A percentile compares a stretch with the other conserved stretches of the same genome.
Conservation (phyloP, 1,140 invertebrate species). For the Radopholus similis region DNA sequence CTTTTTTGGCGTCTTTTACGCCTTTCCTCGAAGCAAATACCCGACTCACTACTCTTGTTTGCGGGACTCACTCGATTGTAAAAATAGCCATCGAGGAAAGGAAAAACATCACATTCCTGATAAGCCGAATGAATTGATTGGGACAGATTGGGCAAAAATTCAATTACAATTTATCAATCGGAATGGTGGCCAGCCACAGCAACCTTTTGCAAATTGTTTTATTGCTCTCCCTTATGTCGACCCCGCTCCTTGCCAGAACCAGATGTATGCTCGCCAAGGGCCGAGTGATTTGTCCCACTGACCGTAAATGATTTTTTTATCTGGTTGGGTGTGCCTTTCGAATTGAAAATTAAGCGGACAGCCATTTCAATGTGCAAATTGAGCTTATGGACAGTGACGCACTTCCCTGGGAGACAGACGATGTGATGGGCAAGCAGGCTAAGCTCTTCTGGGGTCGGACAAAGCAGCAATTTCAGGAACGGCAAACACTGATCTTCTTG, state of each 20-base stretch:
- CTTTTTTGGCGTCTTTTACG: no score
- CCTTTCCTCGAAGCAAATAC: no score
- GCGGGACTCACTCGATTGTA: no score
- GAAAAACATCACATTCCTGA: no score
- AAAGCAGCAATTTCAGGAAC: background rate
- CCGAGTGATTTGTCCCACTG: constrained; percentile 15
- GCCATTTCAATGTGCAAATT: constrained; percentile 17
- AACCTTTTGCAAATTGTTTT: background rate
- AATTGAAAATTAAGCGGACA: constrained; percentile 12
- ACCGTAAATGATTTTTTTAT: constrained; percentile 1
- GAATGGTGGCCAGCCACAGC: no score
- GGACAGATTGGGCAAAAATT: no score
- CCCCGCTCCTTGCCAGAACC: background rate
- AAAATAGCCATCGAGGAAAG: no score
- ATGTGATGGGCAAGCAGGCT: background rate
- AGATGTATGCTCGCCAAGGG: constrained; percentile 3
- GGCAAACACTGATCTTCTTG: constrained; percentile 4
- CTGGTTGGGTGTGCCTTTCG: no score
- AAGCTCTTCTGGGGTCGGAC: background rate
- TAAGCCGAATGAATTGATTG: no score
- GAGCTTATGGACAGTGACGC: constrained; percentile 15
- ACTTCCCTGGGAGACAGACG: constrained; percentile 14
- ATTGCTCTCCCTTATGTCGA: background rate
- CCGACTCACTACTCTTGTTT: no score
- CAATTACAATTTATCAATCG: no score